Evolutionary conservation across 2,888 invertebrate genomes (phyloP), one percentile per base, ranked within the genome.

Genomic region (Eledone cirrhosa): DNA sequence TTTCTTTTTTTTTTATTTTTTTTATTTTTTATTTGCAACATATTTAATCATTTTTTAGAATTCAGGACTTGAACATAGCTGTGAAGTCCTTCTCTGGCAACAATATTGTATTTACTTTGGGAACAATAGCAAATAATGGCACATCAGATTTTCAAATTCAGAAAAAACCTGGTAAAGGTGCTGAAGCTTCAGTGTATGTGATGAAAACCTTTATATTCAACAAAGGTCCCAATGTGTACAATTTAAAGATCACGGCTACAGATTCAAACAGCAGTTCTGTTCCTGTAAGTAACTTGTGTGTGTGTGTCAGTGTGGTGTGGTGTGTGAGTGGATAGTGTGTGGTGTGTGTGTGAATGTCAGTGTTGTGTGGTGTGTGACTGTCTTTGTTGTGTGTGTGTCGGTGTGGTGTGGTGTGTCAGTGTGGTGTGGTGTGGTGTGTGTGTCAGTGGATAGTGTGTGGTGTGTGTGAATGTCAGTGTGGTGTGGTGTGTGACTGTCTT

Each of bases 61-160:
- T 75, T 24, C 24, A 48, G 27, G 27, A 48, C 24, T 75, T 75
- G 24, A 48, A n/a, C 0, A 75, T 75, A n/a, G 75, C 75, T 75
- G 75, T 75, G 75, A 75, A 75, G 48, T 75, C 75, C 3, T 75
- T 75, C 48, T 47, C 33, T 11, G 47, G 47, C 13, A 33, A 47
- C n/a, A 75, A 24, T 24, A 75, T 48, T 13, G 4, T 1, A n/a
- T 75, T 75, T 29, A 4, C 33, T n/a, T 16, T 75, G 14, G 47
- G n/a, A 4, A 8, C 48, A 0, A 0, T 24, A 0, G 75, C 33
- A n/a, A 27, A 14, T 75, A 24, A 3, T 4, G 27, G 3, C 7
- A 22, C 33, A 5, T 1, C 13, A 19, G 22, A 75, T 48, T 75
- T 75, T 48, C 7, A 8, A 22, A 75, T 75, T 24, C 27, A 3